A percentile compares a stretch with the other conserved stretches of the same genome.
Conservation (phyloP, 1,140 invertebrate species). For the Drosophila sucinea region DNA sequence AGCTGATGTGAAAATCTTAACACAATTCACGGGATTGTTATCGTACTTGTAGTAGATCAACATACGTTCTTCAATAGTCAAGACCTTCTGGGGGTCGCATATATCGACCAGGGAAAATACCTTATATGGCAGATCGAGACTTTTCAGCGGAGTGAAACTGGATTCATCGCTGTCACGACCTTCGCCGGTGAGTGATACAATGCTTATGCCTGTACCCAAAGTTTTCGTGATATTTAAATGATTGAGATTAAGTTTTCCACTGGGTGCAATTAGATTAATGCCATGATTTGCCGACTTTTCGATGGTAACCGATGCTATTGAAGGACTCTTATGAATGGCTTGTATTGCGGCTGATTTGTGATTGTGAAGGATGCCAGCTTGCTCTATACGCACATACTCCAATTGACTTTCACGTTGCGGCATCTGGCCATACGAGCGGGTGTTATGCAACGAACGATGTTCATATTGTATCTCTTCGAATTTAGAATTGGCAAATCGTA, state of each 20-base stretch:
- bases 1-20: slow-evolving; percentile 97
- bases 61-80: slow-evolving; percentile 94
- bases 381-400: slow-evolving; percentile 93
- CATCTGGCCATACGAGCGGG: slow-evolving; percentile 89
- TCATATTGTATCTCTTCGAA: slow-evolving; percentile 95
- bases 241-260: slow-evolving; percentile 89
- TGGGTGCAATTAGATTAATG: slow-evolving; percentile 95
- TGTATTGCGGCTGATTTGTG: slow-evolving; percentile 97
- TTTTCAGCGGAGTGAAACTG: slow-evolving; percentile 92
- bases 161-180: slow-evolving; percentile 94
- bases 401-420: slow-evolving; percentile 89
- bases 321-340: slow-evolving; percentile 92
- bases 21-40: slow-evolving; percentile 97
- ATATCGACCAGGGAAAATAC: slow-evolving; percentile 98
- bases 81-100: slow-evolving; percentile 96
- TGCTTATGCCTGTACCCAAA: slow-evolving; percentile 94
- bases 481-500: slow-evolving; percentile 94
- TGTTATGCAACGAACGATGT: slow-evolving; percentile 91
- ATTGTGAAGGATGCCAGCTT: slow-evolving; percentile 98
- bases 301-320: slow-evolving; percentile 92
- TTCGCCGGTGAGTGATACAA: slow-evolving; percentile 95
- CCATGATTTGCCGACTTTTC: slow-evolving; percentile 94
- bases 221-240: slow-evolving; percentile 91
- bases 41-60: slow-evolving; percentile 99
- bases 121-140: slow-evolving; percentile 95